Base-by-base conservation (phyloP, 2,888 invertebrate genomes). In the Pegoplata infirma region DNA sequence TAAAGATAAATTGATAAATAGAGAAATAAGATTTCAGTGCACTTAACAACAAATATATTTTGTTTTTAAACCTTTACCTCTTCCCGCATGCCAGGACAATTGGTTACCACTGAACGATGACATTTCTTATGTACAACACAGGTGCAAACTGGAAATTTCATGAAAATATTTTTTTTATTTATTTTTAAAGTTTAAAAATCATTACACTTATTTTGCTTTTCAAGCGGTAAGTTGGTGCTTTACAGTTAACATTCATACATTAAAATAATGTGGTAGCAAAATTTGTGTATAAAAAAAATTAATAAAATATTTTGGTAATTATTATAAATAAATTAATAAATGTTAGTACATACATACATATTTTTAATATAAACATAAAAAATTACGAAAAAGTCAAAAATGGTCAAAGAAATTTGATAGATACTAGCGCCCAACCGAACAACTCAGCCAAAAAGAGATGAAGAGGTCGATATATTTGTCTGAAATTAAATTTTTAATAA, bases 51-150 rank as follows among this genome's bases (percentile, higher is more conserved):
- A 40, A 63, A 16, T 63, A 32, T 49, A 8, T 10, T 40, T 36
- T 64, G 17, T 36, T 36, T 47, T 44, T 2, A 44, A 69, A 32
- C 40, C 77, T 81, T 85, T 82, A 89, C 95, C 93, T 95, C 95
- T 88, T 97, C 96, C 90, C 96, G 97, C 94, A 97, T 97, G 82
- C 98, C 99, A 71, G 99, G 99, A 91, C 99, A 99, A 92, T 98
- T 98, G 87, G 98, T 99, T 85, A 99, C 97, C 83, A 99, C 98
- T 81, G 95, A 94, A 85, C 95, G 94, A 91, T 99, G 99, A 90
- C 99, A 99, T 88, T 98, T 93, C 90, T 99, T 99, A 92, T 99
- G 99, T 82, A 99, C 99, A 87, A 99, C 99, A 90, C 98, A 98
- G 77, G 98, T 98, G 91, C 99, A 99, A 82, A 99, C 98, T 98